phyloP scores from a whole-genome alignment of 2,797 vertebrate species.

The Gephyroberyx darwinii region DNA sequence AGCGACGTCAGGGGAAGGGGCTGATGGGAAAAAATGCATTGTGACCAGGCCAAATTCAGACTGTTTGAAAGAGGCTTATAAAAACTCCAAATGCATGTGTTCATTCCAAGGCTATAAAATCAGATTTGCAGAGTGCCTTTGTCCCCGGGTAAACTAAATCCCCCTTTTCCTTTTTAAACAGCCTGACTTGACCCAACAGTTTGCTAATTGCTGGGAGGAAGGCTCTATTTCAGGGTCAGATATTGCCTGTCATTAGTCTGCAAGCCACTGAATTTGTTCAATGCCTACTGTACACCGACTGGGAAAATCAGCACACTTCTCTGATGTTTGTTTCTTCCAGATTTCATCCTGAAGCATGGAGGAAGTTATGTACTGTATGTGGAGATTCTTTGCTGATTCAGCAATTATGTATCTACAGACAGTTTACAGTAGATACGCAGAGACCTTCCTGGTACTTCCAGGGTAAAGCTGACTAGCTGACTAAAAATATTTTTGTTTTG shows the following conservation, averaged over 20 bases:
- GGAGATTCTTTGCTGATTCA: no score
- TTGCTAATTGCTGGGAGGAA: conserved; percentile 27
- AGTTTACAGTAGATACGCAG: no score
- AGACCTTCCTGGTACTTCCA: no score
- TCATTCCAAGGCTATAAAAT: conserved; percentile 71
- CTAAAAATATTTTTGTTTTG: no score
- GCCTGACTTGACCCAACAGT: conserved; percentile 34
- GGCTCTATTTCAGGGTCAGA: conserved; percentile 34
- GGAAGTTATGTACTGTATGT: no score
- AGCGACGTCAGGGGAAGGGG: conserved; percentile 16
- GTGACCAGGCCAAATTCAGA: conserved; percentile 65
- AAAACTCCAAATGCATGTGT: conserved; percentile 65
- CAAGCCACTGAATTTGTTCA: conserved; percentile 7
- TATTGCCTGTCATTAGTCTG: conserved; percentile 10
- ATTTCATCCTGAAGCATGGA: not conserved
- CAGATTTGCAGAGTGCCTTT: conserved; percentile 55
- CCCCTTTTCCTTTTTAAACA: conserved; percentile 29
- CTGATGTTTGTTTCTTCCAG: not conserved
- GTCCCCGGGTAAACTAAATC: conserved; percentile 42
- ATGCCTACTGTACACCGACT: not conserved
- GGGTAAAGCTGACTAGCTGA: no score
- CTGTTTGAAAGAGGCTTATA: conserved; percentile 71
- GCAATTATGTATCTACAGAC: no score
- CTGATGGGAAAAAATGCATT: conserved; percentile 59
- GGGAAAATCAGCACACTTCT: not conserved